These are phyloP conservation scores for Crocuta crocuta DNA, from an alignment of 2,113 vertebrate species.

Conservation along the genomic window DNA sequence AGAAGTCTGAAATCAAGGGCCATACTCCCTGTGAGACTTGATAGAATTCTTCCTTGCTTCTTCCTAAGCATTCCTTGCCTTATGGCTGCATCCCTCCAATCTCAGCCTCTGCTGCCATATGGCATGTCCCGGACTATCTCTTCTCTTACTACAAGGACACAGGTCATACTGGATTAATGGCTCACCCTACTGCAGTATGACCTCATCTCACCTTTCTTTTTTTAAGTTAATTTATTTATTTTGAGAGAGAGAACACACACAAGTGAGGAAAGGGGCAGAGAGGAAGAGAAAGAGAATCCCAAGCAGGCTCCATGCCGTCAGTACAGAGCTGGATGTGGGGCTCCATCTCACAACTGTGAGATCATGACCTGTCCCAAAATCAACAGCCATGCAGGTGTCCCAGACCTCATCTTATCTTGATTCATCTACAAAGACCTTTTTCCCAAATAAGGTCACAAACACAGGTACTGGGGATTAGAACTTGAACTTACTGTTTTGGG, in stretches of 20 bases:
- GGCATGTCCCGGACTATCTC: neutral
- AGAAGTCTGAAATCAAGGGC: neutral
- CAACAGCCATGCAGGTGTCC: too few relatives aligned
- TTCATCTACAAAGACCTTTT: neutral
- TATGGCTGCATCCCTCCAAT: too few relatives aligned
- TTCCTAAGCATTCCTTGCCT: neutral
- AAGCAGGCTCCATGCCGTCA: too few relatives aligned
- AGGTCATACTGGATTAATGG: neutral
- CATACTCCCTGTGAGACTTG: neutral
- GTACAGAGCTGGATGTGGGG: too few relatives aligned
- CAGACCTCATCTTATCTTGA: neutral
- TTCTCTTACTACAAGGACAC: neutral
- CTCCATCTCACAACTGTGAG: too few relatives aligned
- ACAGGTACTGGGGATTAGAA: neutral
- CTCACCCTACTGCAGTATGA: neutral
- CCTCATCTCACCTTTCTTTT: neutral
- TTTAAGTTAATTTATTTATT: too few relatives aligned
- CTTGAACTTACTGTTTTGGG: neutral
- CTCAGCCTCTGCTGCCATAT: neutral
- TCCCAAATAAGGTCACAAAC: conserved; percentile 35
- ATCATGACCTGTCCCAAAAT: too few relatives aligned
- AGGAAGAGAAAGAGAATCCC: too few relatives aligned
- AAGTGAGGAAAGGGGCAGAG: too few relatives aligned
- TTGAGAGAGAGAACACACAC: too few relatives aligned
- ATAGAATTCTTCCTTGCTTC: neutral